phyloP scores from a whole-genome alignment of 53 echinoderm and acorn worm species.

The Holothuria leucospilota region DNA sequence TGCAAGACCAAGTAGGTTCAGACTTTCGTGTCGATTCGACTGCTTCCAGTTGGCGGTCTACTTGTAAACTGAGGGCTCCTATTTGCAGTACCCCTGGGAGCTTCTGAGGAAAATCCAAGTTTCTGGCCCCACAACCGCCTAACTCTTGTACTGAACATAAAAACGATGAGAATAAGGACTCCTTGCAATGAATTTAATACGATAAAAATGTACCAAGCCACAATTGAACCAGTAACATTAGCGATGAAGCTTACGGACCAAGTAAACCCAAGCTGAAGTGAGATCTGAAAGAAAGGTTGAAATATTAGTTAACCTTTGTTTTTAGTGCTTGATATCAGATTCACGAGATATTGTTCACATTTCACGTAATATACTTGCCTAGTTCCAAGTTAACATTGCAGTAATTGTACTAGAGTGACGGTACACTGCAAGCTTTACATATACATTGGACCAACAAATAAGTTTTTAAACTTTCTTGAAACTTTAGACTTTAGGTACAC shows the following conservation, averaged over 20 bases:
- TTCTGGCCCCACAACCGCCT: conserved; percentile 15
- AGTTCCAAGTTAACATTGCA: too few relatives aligned
- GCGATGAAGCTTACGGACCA: conserved; percentile 24
- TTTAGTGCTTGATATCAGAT: too few relatives aligned
- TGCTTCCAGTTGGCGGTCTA: too few relatives aligned
- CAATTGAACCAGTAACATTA: background rate
- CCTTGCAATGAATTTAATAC: conserved; percentile 16
- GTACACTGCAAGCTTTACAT: too few relatives aligned
- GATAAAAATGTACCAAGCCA: conserved; percentile 19
- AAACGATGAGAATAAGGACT: conserved; percentile 5
- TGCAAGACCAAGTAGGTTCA: background rate
- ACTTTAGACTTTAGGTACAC: too few relatives aligned
- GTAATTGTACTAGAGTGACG: too few relatives aligned
- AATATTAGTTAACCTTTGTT: too few relatives aligned
- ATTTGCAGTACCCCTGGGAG: background rate
- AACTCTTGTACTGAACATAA: conserved; percentile 7
- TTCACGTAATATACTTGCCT: too few relatives aligned
- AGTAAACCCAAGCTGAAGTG: conserved; percentile 20
- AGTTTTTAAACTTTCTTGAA: too few relatives aligned
- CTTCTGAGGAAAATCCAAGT: background rate
- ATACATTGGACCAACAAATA: too few relatives aligned
- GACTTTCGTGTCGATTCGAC: conserved; percentile 12
- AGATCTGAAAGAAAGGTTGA: background rate
- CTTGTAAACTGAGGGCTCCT: background rate
- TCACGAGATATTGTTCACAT: too few relatives aligned